phyloP scores from a whole-genome alignment of 2,888 invertebrate genomes.

The Aplocera efformata region DNA sequence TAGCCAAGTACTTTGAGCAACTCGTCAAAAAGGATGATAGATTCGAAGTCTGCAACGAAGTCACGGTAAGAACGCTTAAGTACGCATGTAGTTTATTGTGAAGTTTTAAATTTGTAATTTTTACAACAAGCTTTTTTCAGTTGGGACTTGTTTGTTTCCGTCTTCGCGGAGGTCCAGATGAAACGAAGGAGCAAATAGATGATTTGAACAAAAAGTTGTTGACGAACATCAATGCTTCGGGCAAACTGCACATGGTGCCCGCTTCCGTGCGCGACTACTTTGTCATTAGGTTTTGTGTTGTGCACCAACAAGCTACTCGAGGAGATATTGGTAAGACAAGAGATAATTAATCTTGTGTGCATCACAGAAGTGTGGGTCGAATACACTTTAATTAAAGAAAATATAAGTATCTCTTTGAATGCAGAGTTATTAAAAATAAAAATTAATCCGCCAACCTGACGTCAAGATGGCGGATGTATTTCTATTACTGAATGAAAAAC shows the following conservation, averaged over 20 bases:
- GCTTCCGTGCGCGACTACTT: conserved; percentile 93
- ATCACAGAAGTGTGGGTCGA: no score
- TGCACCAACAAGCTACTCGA: conserved; percentile 92
- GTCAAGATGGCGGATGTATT: no score
- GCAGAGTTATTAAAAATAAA: no score
- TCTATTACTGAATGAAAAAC: no score
- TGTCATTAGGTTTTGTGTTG: conserved; percentile 96
- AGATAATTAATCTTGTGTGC: no score
- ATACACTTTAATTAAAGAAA: no score
- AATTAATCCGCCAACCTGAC: no score
- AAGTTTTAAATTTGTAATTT: conserved; percentile 1
- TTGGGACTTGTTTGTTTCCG: conserved; percentile 96
- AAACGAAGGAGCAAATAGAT: conserved; percentile 60
- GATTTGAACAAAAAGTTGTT: conserved; percentile 94
- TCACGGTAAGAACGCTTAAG: conserved; percentile 91
- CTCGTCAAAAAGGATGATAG: conserved; percentile 89
- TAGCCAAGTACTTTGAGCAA: conserved; percentile 94
- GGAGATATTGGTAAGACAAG: conserved; percentile 85
- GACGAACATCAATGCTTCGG: conserved; percentile 96
- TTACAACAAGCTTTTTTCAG: conserved; percentile 59
- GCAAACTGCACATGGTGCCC: conserved; percentile 98
- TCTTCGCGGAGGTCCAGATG: conserved; percentile 82
- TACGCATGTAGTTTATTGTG: conserved; percentile 2
- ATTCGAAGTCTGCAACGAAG: conserved; percentile 96
- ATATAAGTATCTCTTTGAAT: no score